A percentile compares a stretch with the other conserved stretches of the same genome.
phyloP scores from a whole-genome alignment of 1,140 invertebrate genomes.

The Drosophila elegans region DNA sequence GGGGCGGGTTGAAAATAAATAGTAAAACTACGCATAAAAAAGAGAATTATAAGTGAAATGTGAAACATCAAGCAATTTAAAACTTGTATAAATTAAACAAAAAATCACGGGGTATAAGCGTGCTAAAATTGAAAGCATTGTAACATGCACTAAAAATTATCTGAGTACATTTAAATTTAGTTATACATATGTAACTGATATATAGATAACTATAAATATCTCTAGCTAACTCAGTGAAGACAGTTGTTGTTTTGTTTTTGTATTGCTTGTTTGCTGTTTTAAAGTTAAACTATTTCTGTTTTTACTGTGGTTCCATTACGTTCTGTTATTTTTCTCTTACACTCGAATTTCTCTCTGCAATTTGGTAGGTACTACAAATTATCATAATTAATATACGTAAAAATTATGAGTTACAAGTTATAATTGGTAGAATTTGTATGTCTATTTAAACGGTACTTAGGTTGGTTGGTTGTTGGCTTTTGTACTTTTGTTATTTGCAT shows the following conservation, averaged over 20 bases:
- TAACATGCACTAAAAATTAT: constrained; percentile 14
- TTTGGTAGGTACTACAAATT: constrained; percentile 66
- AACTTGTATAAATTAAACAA: constrained; percentile 39
- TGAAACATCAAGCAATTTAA: constrained; percentile 53
- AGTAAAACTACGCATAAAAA: constrained; percentile 36
- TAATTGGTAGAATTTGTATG: constrained; percentile 63
- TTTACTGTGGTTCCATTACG: constrained; percentile 13
- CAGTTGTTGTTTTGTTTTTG: constrained; percentile 50
- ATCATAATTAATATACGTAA: constrained; percentile 58
- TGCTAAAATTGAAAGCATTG: constrained; percentile 18
- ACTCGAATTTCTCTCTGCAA: constrained; percentile 19
- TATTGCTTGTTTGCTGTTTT: constrained; percentile 62
- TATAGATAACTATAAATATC: constrained; percentile 48
- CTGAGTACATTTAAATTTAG: constrained; percentile 51
- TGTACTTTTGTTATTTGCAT: constrained; percentile 84
- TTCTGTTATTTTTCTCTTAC: constrained; percentile 28
- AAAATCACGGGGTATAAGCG: constrained; percentile 19
- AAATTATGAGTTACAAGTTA: constrained; percentile 49
- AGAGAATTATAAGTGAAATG: constrained; percentile 17
- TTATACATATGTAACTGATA: neutral
- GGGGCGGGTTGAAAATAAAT: constrained; percentile 36
- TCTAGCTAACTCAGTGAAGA: constrained; percentile 68
- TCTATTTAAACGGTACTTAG: constrained; percentile 81
- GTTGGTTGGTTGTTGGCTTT: constrained; percentile 83
- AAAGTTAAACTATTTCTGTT: constrained; percentile 28